Evolutionary conservation across 2,113 vertebrate genomes (phyloP), one percentile per base, ranked within the genome.

Genomic region (Notothenia coriiceps): DNA sequence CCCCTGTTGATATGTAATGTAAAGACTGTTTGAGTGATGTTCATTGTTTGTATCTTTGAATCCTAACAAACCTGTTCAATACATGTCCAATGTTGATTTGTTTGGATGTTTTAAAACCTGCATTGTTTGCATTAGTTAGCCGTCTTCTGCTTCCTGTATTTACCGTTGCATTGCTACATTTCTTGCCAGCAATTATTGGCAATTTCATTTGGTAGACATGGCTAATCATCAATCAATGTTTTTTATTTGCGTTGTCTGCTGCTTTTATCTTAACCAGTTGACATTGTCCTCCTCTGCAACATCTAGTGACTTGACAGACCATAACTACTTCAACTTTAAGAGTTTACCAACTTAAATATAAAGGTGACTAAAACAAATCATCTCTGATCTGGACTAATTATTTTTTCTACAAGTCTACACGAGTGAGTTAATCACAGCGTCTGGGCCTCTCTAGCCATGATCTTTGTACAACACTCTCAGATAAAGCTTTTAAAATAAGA

Each of bases 201-300:
- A 29, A 51, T 13, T 6, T 63, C n/a, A 25, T 52, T 47, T 47
- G 17, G 44, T 3, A 69, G 50, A 55, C 50, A 25, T 46, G 33
- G 29, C 29, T 14, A 52, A 18, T 73, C 25, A 35, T 61, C 22
- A 2, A 50, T 43, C 14, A 51, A 60, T 59, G 51, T n/a, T 52
- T 25, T 44, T 75, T 12, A 25, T 79, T 55, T 66, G 7, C 40
- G 55, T 35, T 60, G 8, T 70, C 22, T 49, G 54, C 22, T n/a
- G 60, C 60, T 52, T 52, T 70, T 60, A 54, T 13, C 61, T 66
- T 60, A 35, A 82, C 13, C 13, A 1, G 6, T 13, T 40, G 13
- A 47, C 59, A 52, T 60, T 0, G 0, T 59, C 20, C 6, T 22
- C 25, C 54, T 43, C 43, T 43, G 35, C 20, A 20, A n/a, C 10